phyloP scores from a whole-genome alignment of 2,797 vertebrate genomes.

The Lates japonicus region DNA sequence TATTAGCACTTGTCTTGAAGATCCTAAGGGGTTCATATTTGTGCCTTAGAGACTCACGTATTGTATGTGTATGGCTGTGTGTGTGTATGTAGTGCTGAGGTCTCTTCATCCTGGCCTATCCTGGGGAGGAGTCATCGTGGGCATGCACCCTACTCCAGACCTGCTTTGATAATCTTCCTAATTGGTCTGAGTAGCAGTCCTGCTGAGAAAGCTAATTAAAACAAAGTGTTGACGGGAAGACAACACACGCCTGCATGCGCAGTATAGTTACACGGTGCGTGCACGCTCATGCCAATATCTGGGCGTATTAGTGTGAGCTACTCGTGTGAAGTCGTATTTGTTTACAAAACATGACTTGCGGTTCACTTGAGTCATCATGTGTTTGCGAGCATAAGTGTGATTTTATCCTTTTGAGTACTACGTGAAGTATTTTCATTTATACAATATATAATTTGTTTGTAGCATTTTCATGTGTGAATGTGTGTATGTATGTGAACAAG shows the following conservation, averaged over 20 bases:
- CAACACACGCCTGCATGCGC: slow-evolving; percentile 66
- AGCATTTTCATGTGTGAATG: slow-evolving; percentile 29
- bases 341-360: slow-evolving; percentile 62
- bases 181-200: slow-evolving; percentile 84
- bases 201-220: slow-evolving; percentile 87
- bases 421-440: not conserved
- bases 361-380: slow-evolving; percentile 50
- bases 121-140: slow-evolving; percentile 76
- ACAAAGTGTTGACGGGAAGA: slow-evolving; percentile 82
- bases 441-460: not conserved
- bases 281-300: slow-evolving; percentile 8
- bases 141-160: slow-evolving; percentile 78
- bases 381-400: slow-evolving; percentile 23
- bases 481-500: not conserved
- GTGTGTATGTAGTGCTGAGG: slow-evolving; percentile 41
- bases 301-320: slow-evolving; percentile 26
- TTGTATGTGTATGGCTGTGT: slow-evolving; percentile 29
- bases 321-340: slow-evolving; percentile 49
- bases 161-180: slow-evolving; percentile 86
- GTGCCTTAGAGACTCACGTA: slow-evolving; percentile 34
- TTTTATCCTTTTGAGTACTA: slow-evolving; percentile 16
- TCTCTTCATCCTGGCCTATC: slow-evolving; percentile 79
- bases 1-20: slow-evolving; percentile 22
- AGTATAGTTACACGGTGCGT: slow-evolving; percentile 8
- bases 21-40: slow-evolving; percentile 36